These are phyloP conservation scores for Gymnosoma rotundatum DNA, from an alignment of 2,888 invertebrate species.

Conservation along the genomic window DNA sequence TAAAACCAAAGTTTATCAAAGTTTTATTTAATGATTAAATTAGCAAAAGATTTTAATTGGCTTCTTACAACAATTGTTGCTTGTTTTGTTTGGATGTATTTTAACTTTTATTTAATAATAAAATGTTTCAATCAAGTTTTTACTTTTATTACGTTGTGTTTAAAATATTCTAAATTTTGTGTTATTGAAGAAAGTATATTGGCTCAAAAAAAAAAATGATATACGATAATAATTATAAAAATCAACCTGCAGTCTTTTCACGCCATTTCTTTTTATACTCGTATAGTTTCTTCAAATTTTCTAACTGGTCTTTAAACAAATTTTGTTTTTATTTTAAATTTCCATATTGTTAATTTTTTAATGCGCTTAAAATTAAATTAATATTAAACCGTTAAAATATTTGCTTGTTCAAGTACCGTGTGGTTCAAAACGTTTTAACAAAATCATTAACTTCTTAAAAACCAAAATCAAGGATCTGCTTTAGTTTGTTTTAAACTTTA, in stretches of 20 bases:
- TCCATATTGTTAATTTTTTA: constrained; percentile 12
- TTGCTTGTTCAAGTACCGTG: constrained; percentile 17
- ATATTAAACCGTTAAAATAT: constrained; percentile 9
- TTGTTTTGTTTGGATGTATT: neutral
- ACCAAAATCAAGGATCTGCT: constrained; percentile 48
- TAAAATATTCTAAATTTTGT: neutral
- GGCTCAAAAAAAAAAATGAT: too few relatives aligned
- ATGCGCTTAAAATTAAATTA: constrained; percentile 31
- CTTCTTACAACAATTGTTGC: neutral
- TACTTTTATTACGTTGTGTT: neutral
- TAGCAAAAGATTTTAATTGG: neutral
- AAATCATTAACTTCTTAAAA: constrained; percentile 46
- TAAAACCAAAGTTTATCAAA: neutral
- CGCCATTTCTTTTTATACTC: too few relatives aligned
- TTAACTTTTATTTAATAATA: neutral
- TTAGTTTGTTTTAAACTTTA: constrained; percentile 62
- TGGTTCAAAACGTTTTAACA: constrained; percentile 49
- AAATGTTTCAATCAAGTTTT: neutral
- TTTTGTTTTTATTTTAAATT: constrained; percentile 22
- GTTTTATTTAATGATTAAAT: neutral
- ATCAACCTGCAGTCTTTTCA: too few relatives aligned
- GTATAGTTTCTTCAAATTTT: neutral
- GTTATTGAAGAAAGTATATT: neutral
- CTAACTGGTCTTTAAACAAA: neutral
- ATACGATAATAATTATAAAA: too few relatives aligned